phyloP scores from a whole-genome alignment of 2,797 vertebrate genomes.

The Florisuga fusca region DNA sequence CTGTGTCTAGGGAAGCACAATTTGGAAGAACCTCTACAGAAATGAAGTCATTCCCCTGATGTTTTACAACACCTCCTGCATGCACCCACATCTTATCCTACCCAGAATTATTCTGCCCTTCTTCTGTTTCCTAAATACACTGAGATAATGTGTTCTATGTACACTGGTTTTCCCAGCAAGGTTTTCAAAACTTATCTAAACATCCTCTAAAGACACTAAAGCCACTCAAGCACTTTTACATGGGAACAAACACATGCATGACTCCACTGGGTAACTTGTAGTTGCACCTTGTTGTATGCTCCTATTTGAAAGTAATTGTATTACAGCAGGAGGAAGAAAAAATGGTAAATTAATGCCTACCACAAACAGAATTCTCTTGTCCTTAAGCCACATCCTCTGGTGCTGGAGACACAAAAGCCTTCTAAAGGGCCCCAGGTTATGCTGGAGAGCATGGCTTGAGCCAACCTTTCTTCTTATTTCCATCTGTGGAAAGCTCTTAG shows the following conservation, averaged over 20 bases:
- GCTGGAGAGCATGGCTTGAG: neutral
- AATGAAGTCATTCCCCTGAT: neutral
- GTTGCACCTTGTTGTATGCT: neutral
- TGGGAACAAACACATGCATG: neutral
- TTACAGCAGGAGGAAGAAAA: neutral
- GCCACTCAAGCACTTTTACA: neutral
- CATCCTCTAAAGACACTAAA: neutral
- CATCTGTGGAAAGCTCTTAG: neutral
- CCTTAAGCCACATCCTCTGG: neutral
- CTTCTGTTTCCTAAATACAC: neutral
- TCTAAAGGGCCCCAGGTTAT: neutral
- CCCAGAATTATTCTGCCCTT: neutral
- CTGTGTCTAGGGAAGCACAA: neutral
- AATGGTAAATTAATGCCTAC: neutral
- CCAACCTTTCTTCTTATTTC: neutral
- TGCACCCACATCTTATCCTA: neutral
- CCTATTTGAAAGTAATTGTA: neutral
- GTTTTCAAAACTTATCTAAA: neutral
- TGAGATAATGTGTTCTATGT: neutral
- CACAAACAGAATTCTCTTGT: neutral
- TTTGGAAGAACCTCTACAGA: neutral
- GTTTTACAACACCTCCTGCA: neutral
- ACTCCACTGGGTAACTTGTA: neutral
- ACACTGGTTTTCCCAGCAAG: neutral
- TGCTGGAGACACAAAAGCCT: neutral